phyloP scores from a whole-genome alignment of 2,797 vertebrate species.

The Hydrocynus forskahlii region DNA sequence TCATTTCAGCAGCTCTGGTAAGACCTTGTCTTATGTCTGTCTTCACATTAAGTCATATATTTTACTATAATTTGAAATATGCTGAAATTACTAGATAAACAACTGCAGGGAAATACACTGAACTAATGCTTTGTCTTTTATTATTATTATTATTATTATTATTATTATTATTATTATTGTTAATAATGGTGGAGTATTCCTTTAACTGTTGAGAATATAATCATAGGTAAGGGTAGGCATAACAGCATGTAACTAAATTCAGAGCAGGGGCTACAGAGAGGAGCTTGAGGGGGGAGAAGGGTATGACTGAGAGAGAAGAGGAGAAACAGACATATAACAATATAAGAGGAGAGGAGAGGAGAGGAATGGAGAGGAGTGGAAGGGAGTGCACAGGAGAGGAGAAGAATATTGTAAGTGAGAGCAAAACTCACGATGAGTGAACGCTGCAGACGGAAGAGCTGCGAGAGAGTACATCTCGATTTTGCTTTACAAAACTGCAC shows the following conservation, averaged over 20 bases:
- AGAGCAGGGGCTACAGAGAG: background rate
- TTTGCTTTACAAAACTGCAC: slow-evolving; percentile 99
- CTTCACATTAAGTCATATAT: too few species aligned
- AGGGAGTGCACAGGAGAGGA: too few species aligned
- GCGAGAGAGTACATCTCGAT: slow-evolving; percentile 96
- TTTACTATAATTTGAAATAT: too few species aligned
- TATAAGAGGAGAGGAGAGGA: too few species aligned
- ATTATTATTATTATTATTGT: background rate
- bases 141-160: too few species aligned
- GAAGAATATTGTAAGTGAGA: slow-evolving; percentile 81
- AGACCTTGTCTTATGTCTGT: too few species aligned
- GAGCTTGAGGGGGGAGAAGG: background rate
- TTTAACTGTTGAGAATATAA: background rate
- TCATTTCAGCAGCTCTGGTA: too few species aligned
- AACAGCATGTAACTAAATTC: background rate
- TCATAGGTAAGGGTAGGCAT: background rate
- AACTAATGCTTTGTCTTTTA: too few species aligned
- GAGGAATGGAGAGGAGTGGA: too few species aligned
- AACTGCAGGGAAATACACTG: too few species aligned
- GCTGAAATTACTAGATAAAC: too few species aligned
- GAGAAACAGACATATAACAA: too few species aligned
- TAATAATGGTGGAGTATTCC: slow-evolving; percentile 3
- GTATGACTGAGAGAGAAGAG: background rate
- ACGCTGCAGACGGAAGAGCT: slow-evolving; percentile 99
- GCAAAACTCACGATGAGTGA: slow-evolving; percentile 99